These are phyloP conservation scores for Arenicola marina DNA, from an alignment of 2,888 invertebrate species.

Conservation along the genomic window DNA sequence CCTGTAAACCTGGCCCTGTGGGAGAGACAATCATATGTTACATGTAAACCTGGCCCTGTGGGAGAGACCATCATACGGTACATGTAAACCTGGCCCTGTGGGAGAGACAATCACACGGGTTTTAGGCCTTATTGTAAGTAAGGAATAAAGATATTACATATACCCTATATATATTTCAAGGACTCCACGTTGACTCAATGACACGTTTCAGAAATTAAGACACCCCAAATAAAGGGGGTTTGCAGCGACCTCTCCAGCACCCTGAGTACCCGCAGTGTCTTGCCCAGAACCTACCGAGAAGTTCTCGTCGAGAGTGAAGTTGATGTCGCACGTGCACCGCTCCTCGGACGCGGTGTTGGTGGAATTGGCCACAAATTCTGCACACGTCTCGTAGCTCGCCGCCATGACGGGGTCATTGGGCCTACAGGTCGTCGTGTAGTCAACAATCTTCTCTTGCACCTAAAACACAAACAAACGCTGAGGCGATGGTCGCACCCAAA, in stretches of 20 bases:
- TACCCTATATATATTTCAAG: too few species aligned
- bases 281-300: conserved; percentile 11
- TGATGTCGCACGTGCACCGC: conserved; percentile 7
- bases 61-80: not conserved
- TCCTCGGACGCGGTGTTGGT: conserved; percentile 1
- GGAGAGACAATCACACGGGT: too few species aligned
- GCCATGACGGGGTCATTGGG: not conserved
- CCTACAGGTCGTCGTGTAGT: conserved; percentile 16
- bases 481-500: too few species aligned
- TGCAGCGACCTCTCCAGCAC: too few species aligned
- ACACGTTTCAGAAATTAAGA: too few species aligned
- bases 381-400: conserved; percentile 6
- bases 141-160: too few species aligned
- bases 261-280: too few species aligned
- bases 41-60: conserved; percentile 82
- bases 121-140: too few species aligned
- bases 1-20: conserved; percentile 78
- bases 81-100: not conserved
- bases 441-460: conserved; percentile 10
- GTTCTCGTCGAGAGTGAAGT: conserved; percentile 2
- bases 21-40: conserved; percentile 93
- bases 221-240: too few species aligned
- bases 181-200: too few species aligned
- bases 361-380: conserved; percentile 4
- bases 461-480: not conserved